Conservation (phyloP, 2,888 invertebrate species). For the Drosophila barbarae region DNA sequence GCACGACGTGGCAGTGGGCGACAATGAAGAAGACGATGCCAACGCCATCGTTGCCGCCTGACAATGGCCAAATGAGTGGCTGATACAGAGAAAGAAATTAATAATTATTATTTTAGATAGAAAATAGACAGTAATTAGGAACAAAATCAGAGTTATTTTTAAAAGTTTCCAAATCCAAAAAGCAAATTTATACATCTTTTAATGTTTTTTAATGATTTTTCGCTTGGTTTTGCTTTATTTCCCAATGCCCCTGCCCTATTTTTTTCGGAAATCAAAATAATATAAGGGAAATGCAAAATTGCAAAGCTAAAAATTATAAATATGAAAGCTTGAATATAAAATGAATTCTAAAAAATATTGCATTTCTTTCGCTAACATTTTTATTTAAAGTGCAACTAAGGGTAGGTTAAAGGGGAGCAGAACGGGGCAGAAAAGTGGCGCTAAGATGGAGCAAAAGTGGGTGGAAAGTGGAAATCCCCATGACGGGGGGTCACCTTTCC, state of each 20-base stretch:
- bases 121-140: not conserved
- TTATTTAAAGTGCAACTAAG: not conserved
- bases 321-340: not conserved
- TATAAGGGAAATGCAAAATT: not conserved
- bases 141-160: not conserved
- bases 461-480: not conserved
- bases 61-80: constrained; percentile 62
- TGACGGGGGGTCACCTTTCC: constrained; percentile 47
- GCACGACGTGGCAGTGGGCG: constrained; percentile 29
- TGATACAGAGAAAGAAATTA: not conserved
- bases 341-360: no score
- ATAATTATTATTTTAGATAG: not conserved
- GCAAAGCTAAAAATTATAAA: no score
- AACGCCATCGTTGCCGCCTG: constrained; percentile 40
- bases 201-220: not conserved
- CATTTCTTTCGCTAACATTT: not conserved
- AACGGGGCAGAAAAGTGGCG: not conserved
- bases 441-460: constrained; percentile 1
- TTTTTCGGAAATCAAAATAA: not conserved
- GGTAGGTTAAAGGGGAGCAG: not conserved
- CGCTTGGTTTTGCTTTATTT: not conserved
- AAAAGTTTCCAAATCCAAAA: not conserved
- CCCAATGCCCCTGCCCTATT: not conserved
- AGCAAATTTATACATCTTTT: not conserved
- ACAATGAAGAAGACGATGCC: constrained; percentile 55